A percentile compares a stretch with the other conserved stretches of the same genome.
phyloP scores from a whole-genome alignment of 2,888 invertebrate species.

The Oxytorus armatus region DNA sequence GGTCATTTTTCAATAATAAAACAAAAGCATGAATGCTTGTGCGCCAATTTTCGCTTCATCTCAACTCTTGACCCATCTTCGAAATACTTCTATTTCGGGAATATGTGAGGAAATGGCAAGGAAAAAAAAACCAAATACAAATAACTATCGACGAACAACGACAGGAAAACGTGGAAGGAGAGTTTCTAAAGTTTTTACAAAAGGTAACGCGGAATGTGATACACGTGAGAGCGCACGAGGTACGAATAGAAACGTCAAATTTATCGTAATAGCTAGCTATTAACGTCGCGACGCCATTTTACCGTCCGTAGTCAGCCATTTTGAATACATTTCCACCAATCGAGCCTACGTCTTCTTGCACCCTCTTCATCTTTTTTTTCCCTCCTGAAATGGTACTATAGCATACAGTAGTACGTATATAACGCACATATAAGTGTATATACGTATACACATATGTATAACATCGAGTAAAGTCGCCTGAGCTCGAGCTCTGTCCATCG shows the following conservation, averaged over 20 bases:
- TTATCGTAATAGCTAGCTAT: conserved; percentile 75
- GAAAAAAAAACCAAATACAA: not conserved
- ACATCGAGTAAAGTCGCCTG: conserved; percentile 43
- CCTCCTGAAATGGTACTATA: conserved; percentile 42
- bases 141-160: not conserved
- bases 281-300: conserved; percentile 81
- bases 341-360: conserved; percentile 68
- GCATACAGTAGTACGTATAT: conserved; percentile 57
- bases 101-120: not conserved
- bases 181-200: not conserved
- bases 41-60: too few species aligned
- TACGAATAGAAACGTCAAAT: conserved; percentile 79
- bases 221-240: conserved; percentile 52
- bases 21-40: too few species aligned
- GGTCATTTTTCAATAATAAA: too few species aligned
- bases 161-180: too few species aligned
- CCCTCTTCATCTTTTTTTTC: conserved; percentile 56
- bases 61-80: too few species aligned
- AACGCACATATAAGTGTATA: conserved; percentile 13
- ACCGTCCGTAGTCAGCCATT: conserved; percentile 80
- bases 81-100: too few species aligned
- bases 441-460: conserved; percentile 14
- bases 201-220: conserved; percentile 16
- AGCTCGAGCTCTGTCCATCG: conserved; percentile 76
- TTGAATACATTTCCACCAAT: conserved; percentile 84